Evolutionary conservation across 2,113 vertebrate genomes (phyloP).

Genomic region (Eublepharis macularius): DNA sequence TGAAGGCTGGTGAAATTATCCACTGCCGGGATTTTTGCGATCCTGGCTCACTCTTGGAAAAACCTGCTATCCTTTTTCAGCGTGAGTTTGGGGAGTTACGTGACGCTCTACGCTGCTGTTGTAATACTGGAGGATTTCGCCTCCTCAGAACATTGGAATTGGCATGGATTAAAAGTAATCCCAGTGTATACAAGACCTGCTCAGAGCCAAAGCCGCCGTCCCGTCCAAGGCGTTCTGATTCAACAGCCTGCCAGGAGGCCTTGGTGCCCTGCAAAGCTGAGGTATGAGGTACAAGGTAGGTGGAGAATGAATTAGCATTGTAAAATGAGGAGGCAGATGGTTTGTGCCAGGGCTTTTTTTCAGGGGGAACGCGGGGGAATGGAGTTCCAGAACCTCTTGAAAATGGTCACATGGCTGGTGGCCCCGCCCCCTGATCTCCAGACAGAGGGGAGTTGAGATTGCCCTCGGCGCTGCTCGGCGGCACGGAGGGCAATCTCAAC

Average conservation of each 20-base stretch:
- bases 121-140: neutral
- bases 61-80: neutral
- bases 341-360: too few relatives aligned
- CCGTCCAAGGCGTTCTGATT: neutral
- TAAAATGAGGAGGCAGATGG: neutral
- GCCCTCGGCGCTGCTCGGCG: too few relatives aligned
- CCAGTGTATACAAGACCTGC: conserved; percentile 35
- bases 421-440: too few relatives aligned
- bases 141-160: conserved; percentile 43
- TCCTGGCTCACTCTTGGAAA: neutral
- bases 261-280: neutral
- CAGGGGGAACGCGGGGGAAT: too few relatives aligned
- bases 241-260: neutral
- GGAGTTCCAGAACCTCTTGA: too few relatives aligned
- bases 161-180: conserved; percentile 58
- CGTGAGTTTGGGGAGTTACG: neutral
- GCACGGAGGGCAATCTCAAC: too few relatives aligned
- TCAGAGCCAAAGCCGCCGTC: conserved; percentile 8
- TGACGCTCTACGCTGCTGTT: neutral
- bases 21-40: neutral
- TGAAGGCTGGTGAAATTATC: neutral
- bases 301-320: neutral
- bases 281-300: neutral
- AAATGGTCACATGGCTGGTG: too few relatives aligned
- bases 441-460: too few relatives aligned